Evolutionary conservation across 1,140 invertebrate genomes (phyloP), one percentile per base, ranked within the genome.

Genomic region (Pectinophora gossypiella): DNA sequence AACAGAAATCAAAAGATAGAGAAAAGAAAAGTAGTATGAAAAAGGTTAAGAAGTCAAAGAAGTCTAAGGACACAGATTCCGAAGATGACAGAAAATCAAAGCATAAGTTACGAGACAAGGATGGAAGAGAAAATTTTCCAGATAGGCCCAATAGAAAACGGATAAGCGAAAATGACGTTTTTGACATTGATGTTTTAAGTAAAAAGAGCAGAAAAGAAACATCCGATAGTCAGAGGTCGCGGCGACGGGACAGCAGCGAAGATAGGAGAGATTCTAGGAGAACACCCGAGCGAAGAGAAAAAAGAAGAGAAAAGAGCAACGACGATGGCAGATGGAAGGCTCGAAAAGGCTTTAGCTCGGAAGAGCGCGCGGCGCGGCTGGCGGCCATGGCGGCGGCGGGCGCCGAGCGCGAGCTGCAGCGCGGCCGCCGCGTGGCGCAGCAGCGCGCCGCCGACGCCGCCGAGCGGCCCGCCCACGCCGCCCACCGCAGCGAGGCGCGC

Each of bases 361-460:
- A 91, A 59, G 95, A 97, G 75, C 93, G 92, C 59, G 92, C 95
- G 70, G 87, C 86, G 40, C 88, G 89, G 49, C 79, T 94, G 53
- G 88, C 89, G 44, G 95, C 96, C 87, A 98, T 98, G 96, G 93
- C 94, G 89, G 67, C 73, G 0, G 83, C 80, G 0, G 83, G 83
- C 0, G 60, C 61, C 0, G 72, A 78, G 50, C 62, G 81, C 0
- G 83, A 86, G 58, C 50, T 61, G 3, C 54, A 75, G 51, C 68
- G 83, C 10, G 72, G 68, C 0, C 45, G 54, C 0, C 76, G 80
- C 16, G 79, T 86, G 19, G 77, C 77, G 5, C 47, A 59, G 16
- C 77, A 83, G 48, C 51, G 74, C 13, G 60, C 52, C 35, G 75
- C 74, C 48, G 78, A 69, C 16, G 64, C 54, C 20, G 55, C 7